Base-by-base conservation (phyloP, 2,797 vertebrate species). In the Sciaenops ocellatus region DNA sequence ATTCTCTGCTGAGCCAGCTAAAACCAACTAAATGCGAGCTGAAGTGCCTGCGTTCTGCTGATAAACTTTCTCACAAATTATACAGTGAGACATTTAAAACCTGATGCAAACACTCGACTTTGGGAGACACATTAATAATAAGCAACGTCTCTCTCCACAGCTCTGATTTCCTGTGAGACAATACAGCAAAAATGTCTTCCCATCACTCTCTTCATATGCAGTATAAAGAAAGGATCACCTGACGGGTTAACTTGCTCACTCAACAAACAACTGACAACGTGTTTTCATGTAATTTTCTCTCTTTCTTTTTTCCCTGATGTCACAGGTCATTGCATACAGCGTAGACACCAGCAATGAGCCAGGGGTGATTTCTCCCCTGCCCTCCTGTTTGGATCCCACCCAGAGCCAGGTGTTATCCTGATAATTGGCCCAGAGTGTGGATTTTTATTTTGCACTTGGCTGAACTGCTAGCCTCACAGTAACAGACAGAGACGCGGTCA, bases 391-490 rank as follows among this genome's bases (percentile, higher is more conserved):
- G 87, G 90, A 94, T 91, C 87, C 80, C 86, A 89, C 91, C 87
- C 90, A 93, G 82, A 89, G 85, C 85, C 85, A 91, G 93, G 90
- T 93, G 94, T 93, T 93, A 90, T 67, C 72, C 90, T 92, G 89
- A 92, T 94, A 94, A 95, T 94, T 93, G 93, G 91, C 89, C 83
- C 90, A 89, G 87, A 88, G 87, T 89, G 87, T 92, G 86, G 83
- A 94, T 91, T 94, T 89, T 91, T 83, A 82, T 90, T 93, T 93
- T 85, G 85, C 92, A 93, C 92, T 93, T 88, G 85, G 87, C 86
- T 93, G 90, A 93, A 91, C 88, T 85, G 89, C 90, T 88, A 85
- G 85, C 78, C 87, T 86, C 84, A 89, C 80, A 87, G 84, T 85
- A 89, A 86, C 85, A 87, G 80, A 89, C 77, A 87, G 78, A 88